Evolutionary conservation across 2,797 vertebrate genomes (phyloP), one percentile per base, ranked within the genome.

Genomic region (Knipowitschia caucasica): DNA sequence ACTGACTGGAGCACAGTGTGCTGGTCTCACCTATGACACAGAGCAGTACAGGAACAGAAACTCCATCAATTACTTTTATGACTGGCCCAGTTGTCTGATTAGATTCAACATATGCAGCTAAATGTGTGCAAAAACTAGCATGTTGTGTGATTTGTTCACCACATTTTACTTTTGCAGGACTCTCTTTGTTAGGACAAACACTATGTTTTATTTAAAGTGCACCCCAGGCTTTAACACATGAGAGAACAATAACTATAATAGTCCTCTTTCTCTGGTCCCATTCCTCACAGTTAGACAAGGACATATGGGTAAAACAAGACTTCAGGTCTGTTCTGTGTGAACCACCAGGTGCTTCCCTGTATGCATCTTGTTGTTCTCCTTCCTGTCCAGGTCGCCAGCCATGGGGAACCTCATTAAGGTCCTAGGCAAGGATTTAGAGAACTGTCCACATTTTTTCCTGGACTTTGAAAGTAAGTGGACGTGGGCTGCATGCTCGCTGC

Each of bases 381-480:
- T 87, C 88, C 50, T 43, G 78, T 90, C 86, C 89, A 95, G 94
- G 93, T 94, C 88, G 89, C 92, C 86, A 92, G 92, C 89, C 92
- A 96, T 96, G 94, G 94, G 94, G 92, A 96, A 96, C 91, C 94
- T 96, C 90, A 95, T 96, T 94, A 96, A 96, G 92, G 94, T 96
- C 92, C 89, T 95, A 92, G 94, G 94, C 89, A 96, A 96, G 94
- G 94, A 96, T 92, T 94, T 96, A 93, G 94, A 96, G 88, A 95
- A 96, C 91, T 96, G 93, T 94, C 94, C 94, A 86, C 94, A 95
- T 93, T 96, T 96, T 94, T 96, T 96, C 93, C 92, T 95, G 94
- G 94, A 96, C 91, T 96, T 96, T 86, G 94, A 96, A 96, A 96
- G 94, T 96, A 96, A 96, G 93, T 95, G 86, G 81, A 78, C 67